Conservation (phyloP, 2,797 vertebrate species). For the Centropyge bicolor region DNA sequence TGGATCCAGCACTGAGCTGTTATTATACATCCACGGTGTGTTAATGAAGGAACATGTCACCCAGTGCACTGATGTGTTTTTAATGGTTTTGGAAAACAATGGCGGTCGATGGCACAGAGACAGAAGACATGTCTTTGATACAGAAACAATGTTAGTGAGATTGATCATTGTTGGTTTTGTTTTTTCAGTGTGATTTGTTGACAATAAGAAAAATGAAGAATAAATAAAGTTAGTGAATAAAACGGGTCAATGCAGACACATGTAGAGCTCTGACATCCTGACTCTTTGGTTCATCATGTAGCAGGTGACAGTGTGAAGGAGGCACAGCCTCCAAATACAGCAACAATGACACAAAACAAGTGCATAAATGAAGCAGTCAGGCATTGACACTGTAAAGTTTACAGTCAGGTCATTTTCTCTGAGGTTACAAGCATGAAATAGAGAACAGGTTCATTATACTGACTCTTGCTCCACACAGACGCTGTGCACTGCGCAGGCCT, state of each 20-base stretch:
- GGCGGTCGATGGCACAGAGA: neutral
- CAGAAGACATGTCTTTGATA: neutral
- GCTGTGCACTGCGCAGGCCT: slow-evolving; percentile 90
- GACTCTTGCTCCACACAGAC: slow-evolving; percentile 75
- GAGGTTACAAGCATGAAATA: slow-evolving; percentile 43
- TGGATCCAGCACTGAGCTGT: neutral
- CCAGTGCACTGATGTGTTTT: neutral
- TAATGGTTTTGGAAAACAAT: neutral
- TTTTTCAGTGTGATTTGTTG: neutral
- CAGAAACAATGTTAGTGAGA: neutral
- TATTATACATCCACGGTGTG: neutral
- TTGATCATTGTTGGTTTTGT: neutral
- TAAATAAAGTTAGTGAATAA: neutral
- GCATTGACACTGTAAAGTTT: slow-evolving; percentile 17
- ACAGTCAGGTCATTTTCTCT: slow-evolving; percentile 42
- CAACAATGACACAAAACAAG: slow-evolving; percentile 54
- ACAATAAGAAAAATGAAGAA: neutral
- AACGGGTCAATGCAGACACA: neutral
- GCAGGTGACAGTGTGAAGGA: slow-evolving; percentile 51
- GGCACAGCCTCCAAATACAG: slow-evolving; percentile 82
- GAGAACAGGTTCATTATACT: slow-evolving; percentile 41
- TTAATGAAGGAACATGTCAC: neutral
- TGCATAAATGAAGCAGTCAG: slow-evolving; percentile 50
- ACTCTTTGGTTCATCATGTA: slow-evolving; percentile 54
- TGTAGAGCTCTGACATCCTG: neutral